Evolutionary conservation across 2,888 invertebrate genomes (phyloP), one percentile per base, ranked within the genome.

Genomic region (Xestia ashworthii): DNA sequence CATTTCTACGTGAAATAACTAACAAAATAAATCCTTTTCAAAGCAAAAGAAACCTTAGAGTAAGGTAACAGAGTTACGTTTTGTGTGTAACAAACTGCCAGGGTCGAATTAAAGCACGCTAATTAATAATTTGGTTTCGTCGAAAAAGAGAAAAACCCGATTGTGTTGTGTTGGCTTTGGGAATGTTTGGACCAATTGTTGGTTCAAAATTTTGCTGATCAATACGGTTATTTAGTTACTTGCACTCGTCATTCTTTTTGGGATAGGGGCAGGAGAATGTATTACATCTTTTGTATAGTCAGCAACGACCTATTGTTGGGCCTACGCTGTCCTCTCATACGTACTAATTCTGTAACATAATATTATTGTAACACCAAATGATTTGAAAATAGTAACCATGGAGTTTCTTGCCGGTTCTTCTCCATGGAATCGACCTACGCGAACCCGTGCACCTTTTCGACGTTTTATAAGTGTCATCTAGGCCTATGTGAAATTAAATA

Each of bases 121-220:
- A 88, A 88, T 88, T 88, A 89, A 88, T 87, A 82, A 89, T 89
- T 88, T 78, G 68, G 78, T 85, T 88, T 72, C 82, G 82, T 80
- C 78, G 82, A 69, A 71, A 22, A 76, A 77, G 72, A 66, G 80
- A 87, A 88, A 83, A 38, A 50, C 62, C 70, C 62, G 38, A 75
- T 48, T 73, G 41, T 60, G 60, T 76, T 81, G 48, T 53, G 62
- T 78, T 71, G 69, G 73, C 67, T 66, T 58, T 58, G 6, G 25
- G 11, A 62, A 78, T 74, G 64, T 79, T 87, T 78, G 76, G 16
- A 25, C 44, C 19, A 79, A 77, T 50, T 12, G 50, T 77, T 68
- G 60, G 16, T 48, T 9, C n/a, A 71, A 53, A 1, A 19, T 41
- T 8, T 46, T 25, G 3, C 8, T 64, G 22, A 14, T 2, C 38